These are phyloP conservation scores for Alectura lathami DNA, from an alignment of 2,113 vertebrate genomes.

Conservation along the genomic window DNA sequence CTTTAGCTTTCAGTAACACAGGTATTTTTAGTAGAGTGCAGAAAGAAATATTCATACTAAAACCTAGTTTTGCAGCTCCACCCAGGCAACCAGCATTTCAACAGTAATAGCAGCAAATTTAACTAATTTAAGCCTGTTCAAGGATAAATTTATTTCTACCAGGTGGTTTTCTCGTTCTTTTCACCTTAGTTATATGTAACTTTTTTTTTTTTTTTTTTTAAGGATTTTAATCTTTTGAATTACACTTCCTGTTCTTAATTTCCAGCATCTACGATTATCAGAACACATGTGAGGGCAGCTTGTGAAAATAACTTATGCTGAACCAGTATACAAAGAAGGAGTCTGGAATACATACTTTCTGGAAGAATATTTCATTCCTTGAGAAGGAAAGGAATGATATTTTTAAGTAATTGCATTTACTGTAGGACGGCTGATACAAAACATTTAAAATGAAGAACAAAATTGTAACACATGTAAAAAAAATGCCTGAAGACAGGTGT, in stretches of 20 bases:
- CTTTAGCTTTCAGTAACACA: not conserved
- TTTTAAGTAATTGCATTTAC: not conserved
- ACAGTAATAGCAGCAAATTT: not conserved
- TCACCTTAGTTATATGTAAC: not conserved
- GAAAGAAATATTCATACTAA: not conserved
- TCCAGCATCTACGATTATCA: not conserved
- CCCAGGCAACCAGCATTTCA: not conserved
- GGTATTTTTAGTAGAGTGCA: not conserved
- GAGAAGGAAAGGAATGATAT: not conserved
- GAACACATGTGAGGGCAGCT: not conserved
- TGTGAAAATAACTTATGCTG: not conserved
- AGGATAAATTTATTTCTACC: not conserved
- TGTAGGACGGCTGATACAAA: not conserved
- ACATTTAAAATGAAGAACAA: not conserved
- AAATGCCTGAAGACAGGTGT: not conserved
- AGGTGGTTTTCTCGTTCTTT: not conserved
- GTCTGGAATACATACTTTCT: not conserved
- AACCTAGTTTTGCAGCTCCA: not conserved
- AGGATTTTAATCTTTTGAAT: not conserved
- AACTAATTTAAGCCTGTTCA: not conserved
- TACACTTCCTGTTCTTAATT: not conserved
- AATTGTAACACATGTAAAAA: not conserved
- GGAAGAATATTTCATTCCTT: not conserved
- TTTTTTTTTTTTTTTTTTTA: no score
- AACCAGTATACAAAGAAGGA: not conserved